Base-by-base conservation (phyloP, 2,113 vertebrate genomes). In the Lampris incognitus region DNA sequence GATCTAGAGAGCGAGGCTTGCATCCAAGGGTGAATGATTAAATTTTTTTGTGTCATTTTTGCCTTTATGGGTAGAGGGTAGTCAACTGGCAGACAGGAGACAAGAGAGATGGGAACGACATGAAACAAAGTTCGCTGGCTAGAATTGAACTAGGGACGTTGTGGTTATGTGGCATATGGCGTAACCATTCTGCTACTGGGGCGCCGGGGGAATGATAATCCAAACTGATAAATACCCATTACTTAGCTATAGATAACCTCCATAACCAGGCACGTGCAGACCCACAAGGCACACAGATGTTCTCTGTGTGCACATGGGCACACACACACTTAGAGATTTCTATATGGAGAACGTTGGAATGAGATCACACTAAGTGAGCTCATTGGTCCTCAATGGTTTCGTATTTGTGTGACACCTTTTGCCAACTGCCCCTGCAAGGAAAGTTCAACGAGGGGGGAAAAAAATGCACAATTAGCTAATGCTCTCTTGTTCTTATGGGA, bases 381-480 rank as follows among this genome's bases (percentile, higher is more conserved):
- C 67, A 82, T 41, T 81, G 44, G 7, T 51, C 62, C n/a, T 41
- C 38, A 54, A 38, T 44, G 72, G 9, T 76, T 81, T 63, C 66
- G 56, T 40, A 61, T 82, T 65, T 54, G 62, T 46, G 66, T 36
- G 55, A 11, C 1, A 41, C 0, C 59, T 72, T 71, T 40, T 79
- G 76, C 74, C 81, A 83, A 72, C 52, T 62, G 63, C 58, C 61
- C 9, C 64, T 61, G 59, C 44, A 48, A 10, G 1, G 13, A 62
- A 65, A 41, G 62, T 62, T 78, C 41, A 72, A 64, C 76, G 66
- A 79, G 24, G 13, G 65, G 41, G 66, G 82, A 59, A 24, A 48
- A 42, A 74, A 52, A 48, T 79, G 65, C 54, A 78, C 76, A 78
- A 85, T 83, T 76, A 83, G 65, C 79, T 87, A 64, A 85, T 74